These are phyloP conservation scores for Xyliphius kryptos DNA, from an alignment of 2,113 vertebrate genomes.

Conservation along the genomic window DNA sequence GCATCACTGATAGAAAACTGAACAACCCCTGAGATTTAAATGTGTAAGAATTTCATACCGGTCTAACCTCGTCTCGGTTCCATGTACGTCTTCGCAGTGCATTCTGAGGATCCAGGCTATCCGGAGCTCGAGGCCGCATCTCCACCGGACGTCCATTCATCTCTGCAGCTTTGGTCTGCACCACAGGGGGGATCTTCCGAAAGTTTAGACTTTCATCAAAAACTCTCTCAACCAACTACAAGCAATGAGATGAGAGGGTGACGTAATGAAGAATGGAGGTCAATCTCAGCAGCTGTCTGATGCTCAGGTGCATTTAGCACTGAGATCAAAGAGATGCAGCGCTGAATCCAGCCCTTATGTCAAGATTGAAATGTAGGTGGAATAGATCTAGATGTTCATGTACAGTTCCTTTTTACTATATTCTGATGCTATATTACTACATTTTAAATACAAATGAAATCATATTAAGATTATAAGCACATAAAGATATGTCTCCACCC, in stretches of 20 bases:
- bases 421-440: too few species aligned
- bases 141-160: slow-evolving; percentile 78
- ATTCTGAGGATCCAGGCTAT: slow-evolving; percentile 77
- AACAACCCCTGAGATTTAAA: too few species aligned
- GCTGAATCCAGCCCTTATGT: background rate
- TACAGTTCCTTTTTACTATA: background rate
- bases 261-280: slow-evolving; percentile 25
- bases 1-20: background rate
- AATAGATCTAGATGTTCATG: background rate
- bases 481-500: too few species aligned
- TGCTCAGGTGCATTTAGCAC: background rate
- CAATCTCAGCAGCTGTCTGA: slow-evolving; percentile 10
- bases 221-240: slow-evolving; percentile 90
- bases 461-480: too few species aligned
- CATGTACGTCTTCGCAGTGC: slow-evolving; percentile 90
- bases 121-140: slow-evolving; percentile 73
- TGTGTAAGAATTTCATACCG: slow-evolving; percentile 28
- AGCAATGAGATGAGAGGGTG: slow-evolving; percentile 24
- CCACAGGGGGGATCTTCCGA: slow-evolving; percentile 88
- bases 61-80: slow-evolving; percentile 92
- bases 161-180: slow-evolving; percentile 79
- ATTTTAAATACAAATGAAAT: too few species aligned
- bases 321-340: background rate
- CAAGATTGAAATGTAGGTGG: background rate
- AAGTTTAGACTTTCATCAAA: slow-evolving; percentile 99